Evolutionary conservation across 2,888 invertebrate genomes (phyloP), one percentile per base, ranked within the genome.

Genomic region (Chloroclystis v-ata): DNA sequence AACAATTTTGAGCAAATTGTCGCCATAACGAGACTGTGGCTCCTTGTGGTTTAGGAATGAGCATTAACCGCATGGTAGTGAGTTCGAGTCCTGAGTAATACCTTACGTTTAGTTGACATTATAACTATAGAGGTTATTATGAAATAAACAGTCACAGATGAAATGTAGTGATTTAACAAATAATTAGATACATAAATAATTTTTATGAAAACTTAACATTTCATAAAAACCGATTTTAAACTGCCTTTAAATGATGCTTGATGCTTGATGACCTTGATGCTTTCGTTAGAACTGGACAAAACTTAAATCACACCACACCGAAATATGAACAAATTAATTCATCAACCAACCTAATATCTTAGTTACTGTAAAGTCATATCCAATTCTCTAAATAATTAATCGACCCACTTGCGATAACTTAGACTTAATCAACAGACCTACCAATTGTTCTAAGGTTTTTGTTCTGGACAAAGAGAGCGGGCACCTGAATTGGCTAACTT

Each of bases 371-470:
- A n/a, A n/a, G n/a, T n/a, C n/a, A n/a, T 9, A 16, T 14, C n/a
- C 6, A 1, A n/a, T 33, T 33, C 32, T 14, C n/a, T 33, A 9
- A 6, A 33, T 4, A 16, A 6, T 33, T 33, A 9, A 32, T 8
- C 13, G 32, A 16, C 9, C 1, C 20, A 20, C 20, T 20, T 4
- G 3, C 32, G 16, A 33, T 33, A 6, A 9, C n/a, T 14, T 14
- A 41, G 30, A 64, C 60, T 65, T 67, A 69, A 71, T 74, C 69
- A 73, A 75, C 72, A 68, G 75, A 68, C 68, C 72, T 66, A 61
- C 48, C 59, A 56, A 70, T 76, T 77, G 75, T 76, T 71, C 63
- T 42, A 43, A 37, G 52, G 64, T 68, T 69, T 72, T 73, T 69
- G 70, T 72, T 69, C 66, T 28, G 33, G 39, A 74, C 76, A 75